These are phyloP conservation scores for Chiridota heheva DNA, from an alignment of 35 echinoderm and acorn worm species.

Conservation along the genomic window DNA sequence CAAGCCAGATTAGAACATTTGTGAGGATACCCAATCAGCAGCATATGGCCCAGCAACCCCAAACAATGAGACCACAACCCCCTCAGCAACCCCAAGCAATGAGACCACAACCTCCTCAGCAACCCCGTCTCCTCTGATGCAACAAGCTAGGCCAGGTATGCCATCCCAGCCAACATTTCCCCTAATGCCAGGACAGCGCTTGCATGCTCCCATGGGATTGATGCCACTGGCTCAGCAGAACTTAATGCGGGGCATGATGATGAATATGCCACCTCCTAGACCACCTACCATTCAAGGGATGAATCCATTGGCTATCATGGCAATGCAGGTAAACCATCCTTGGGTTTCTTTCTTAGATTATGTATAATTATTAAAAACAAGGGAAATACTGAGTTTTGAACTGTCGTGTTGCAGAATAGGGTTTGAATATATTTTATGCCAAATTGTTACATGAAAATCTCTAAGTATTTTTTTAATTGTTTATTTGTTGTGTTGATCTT, in stretches of 20 bases:
- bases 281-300: background rate
- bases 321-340: slow-evolving; percentile 31
- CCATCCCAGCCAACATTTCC: slow-evolving; percentile 27
- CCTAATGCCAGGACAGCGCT: slow-evolving; percentile 39
- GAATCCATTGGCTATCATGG: slow-evolving; percentile 52
- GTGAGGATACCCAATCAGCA: background rate
- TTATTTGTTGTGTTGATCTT: too few relatives aligned
- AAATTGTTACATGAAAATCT: too few relatives aligned
- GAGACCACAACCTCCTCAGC: slow-evolving; percentile 12
- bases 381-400: background rate
- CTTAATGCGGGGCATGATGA: slow-evolving; percentile 57
- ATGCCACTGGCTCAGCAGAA: slow-evolving; percentile 41
- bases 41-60: background rate
- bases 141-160: background rate
- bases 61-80: background rate
- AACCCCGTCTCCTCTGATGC: slow-evolving; percentile 13
- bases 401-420: background rate
- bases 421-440: too few relatives aligned
- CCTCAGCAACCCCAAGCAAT: background rate
- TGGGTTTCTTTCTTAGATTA: too few relatives aligned
- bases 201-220: slow-evolving; percentile 25
- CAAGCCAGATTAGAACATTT: too few relatives aligned
- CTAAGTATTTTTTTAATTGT: too few relatives aligned
- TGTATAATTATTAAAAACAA: background rate
- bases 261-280: slow-evolving; percentile 34